phyloP scores from a whole-genome alignment of 2,113 vertebrate species.

The Hemichromis elongatus region DNA sequence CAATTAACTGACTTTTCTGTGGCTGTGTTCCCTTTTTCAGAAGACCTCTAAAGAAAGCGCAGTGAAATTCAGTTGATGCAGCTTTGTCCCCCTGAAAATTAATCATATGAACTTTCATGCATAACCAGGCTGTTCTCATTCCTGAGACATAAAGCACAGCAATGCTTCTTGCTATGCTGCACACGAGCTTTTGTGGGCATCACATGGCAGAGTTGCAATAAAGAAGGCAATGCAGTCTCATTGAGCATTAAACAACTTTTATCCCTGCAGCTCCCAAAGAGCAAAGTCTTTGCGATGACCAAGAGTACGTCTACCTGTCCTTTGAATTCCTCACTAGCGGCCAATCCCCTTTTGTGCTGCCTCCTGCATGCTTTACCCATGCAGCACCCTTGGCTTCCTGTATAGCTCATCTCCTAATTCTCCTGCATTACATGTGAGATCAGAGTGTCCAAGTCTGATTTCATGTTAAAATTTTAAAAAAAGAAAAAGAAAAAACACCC shows the following conservation, averaged over 20 bases:
- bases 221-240: neutral
- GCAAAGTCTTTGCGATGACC: neutral
- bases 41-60: neutral
- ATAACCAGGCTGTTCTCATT: neutral
- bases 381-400: neutral
- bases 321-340: neutral
- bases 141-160: neutral
- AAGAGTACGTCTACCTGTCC: neutral
- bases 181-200: neutral
- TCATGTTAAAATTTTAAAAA: neutral
- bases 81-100: neutral
- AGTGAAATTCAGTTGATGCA: neutral
- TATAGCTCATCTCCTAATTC: neutral
- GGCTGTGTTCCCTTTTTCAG: neutral
- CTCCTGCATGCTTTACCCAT: neutral
- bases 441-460: neutral
- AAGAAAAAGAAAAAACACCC: neutral
- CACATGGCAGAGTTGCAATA: neutral
- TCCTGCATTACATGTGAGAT: neutral
- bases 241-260: neutral
- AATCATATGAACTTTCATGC: neutral
- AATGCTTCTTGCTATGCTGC: neutral
- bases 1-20: neutral
- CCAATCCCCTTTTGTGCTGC: neutral
- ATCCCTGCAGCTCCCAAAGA: neutral